Percentiles rank a stretch among this genome's conserved stretches.
Evolutionary conservation across 2,888 invertebrate species (phyloP).

Genomic region (Coelogynopora nodosa): DNA sequence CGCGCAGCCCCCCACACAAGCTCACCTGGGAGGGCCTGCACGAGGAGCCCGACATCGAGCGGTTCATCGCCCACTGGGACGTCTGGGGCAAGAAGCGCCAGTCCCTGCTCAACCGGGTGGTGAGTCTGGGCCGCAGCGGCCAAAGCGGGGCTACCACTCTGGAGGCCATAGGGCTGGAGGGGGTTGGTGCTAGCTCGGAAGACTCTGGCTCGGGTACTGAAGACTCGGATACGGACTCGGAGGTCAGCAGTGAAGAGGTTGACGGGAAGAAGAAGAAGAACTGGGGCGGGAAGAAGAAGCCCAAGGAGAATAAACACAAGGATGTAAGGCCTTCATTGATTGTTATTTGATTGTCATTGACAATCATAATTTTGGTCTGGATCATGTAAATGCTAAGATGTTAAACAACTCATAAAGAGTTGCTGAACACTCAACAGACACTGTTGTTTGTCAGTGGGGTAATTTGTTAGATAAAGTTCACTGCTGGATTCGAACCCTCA

Average conservation of each 20-base stretch:
- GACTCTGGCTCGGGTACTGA: neutral
- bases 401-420: too few species aligned
- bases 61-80: neutral
- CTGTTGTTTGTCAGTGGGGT: too few species aligned
- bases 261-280: neutral
- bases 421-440: too few species aligned
- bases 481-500: too few species aligned
- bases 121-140: neutral
- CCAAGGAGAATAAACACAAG: too few species aligned
- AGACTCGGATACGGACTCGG: neutral
- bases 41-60: neutral
- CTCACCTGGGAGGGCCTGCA: neutral
- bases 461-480: too few species aligned
- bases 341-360: too few species aligned
- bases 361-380: too few species aligned
- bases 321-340: too few species aligned
- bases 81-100: neutral
- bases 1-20: neutral
- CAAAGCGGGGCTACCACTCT: neutral
- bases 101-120: neutral
- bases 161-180: neutral
- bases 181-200: neutral
- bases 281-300: neutral
- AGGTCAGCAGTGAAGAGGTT: neutral
- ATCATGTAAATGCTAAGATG: too few species aligned